These are phyloP conservation scores for Ennomos fuscantarius DNA, from an alignment of 2,888 invertebrate species.

Conservation along the genomic window DNA sequence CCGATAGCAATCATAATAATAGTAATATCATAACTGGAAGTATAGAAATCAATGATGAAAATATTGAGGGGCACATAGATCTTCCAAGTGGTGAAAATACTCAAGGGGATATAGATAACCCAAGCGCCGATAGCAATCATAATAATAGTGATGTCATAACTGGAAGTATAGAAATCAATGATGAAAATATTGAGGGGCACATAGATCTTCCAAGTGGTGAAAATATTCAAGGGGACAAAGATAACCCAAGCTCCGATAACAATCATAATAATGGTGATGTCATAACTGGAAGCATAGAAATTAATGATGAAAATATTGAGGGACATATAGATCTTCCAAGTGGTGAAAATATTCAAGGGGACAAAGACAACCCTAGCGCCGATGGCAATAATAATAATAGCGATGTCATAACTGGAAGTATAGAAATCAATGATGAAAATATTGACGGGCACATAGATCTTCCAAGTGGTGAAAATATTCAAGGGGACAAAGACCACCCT, in stretches of 20 bases:
- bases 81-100: slow-evolving; percentile 5
- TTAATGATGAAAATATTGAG: neutral
- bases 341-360: too few relatives aligned
- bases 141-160: neutral
- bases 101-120: slow-evolving; percentile 6
- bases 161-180: slow-evolving; percentile 6
- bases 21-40: neutral
- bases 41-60: slow-evolving; percentile 1
- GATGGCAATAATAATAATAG: too few relatives aligned
- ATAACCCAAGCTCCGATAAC: neutral
- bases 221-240: too few relatives aligned
- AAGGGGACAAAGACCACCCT: slow-evolving; percentile 6
- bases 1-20: neutral
- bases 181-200: slow-evolving; percentile 11
- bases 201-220: slow-evolving; percentile 9
- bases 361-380: too few relatives aligned
- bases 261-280: neutral
- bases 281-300: slow-evolving; percentile 1
- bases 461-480: neutral
- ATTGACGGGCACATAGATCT: too few relatives aligned
- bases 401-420: too few relatives aligned
- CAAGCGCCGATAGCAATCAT: neutral
- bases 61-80: slow-evolving; percentile 5
- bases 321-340: neutral
- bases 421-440: too few relatives aligned